Base-by-base conservation (phyloP, 2,797 vertebrate species). In the Hemibagrus guttatus region DNA sequence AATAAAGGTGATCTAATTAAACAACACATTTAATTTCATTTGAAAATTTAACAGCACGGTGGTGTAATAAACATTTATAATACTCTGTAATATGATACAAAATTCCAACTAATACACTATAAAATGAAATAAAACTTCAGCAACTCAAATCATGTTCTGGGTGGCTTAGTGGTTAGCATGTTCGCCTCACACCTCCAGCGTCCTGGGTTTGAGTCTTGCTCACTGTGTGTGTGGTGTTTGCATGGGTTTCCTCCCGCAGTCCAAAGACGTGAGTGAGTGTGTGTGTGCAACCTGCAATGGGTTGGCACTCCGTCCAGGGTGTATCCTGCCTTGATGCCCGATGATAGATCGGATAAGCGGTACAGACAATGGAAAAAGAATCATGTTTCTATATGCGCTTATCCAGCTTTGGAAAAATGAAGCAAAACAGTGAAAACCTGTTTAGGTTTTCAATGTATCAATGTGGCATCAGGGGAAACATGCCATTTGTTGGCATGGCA, bases 401-500 rank as follows among this genome's bases (percentile, higher is more conserved):
- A 75, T 26, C 23, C 72, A 75, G 16, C 26, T 3, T 21, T 35
- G 66, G 64, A 19, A 42, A 42, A 71, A 71, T 28, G 14, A 6
- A 52, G 6, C 72, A n/a, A 75, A 75, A 49, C 42, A 52, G 72
- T 75, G 16, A 75, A 75, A 75, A 52, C 35, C 4, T 42, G 39
- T 42, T 71, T 52, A 52, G 26, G 72, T 74, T 74, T 74, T 49
- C 35, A 23, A 49, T 21, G 42, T n/a, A 17, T 76, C 46, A 19
- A 11, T 54, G 4, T 74, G 46, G 42, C 28, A 58, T 78, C 19
- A 56, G 16, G 16, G 75, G 75, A 78, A 58, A 58, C 54, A 13
- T 78, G 56, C 5, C 31, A 59, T 79, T 59, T 79, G 76, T 79
- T 59, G 76, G 76, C 31, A 59, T 39, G 21, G 12, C 76, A 59